Conservation (phyloP, 2,888 invertebrate genomes). For the Folsomia manolachei region DNA sequence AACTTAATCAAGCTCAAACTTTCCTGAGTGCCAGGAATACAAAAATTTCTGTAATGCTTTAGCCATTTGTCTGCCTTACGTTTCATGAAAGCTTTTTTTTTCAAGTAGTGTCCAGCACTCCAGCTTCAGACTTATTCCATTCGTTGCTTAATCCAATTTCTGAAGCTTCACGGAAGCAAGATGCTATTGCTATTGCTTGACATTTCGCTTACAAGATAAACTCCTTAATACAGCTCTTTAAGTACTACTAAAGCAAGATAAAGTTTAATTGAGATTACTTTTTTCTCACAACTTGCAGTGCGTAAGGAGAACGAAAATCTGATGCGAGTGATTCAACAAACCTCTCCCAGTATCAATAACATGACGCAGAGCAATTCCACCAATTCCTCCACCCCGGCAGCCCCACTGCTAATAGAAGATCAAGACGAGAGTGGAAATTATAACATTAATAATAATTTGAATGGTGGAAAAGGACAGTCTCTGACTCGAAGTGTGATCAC, state of each 20-base stretch:
- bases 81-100: too few species aligned
- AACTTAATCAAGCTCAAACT: too few species aligned
- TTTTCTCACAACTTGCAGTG: constrained; percentile 63
- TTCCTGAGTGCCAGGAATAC: too few species aligned
- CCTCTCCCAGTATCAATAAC: neutral
- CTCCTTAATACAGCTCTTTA: too few species aligned
- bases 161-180: too few species aligned
- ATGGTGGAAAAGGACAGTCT: neutral
- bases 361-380: neutral
- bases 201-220: too few species aligned
- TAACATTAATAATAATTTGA: constrained; percentile 6
- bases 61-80: too few species aligned
- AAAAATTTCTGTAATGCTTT: neutral
- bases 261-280: neutral
- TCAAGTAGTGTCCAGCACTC: too few species aligned
- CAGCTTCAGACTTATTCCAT: too few species aligned
- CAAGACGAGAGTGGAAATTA: constrained; percentile 12
- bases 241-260: neutral
- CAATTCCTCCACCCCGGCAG: constrained; percentile 2
- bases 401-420: neutral
- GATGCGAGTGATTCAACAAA: constrained; percentile 55
- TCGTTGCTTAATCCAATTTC: too few species aligned
- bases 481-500: constrained; percentile 11
- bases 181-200: too few species aligned
- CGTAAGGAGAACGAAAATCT: constrained; percentile 85